Evolutionary conservation across 2,797 vertebrate genomes (phyloP).

Genomic region (Sebastolobus alascanus): DNA sequence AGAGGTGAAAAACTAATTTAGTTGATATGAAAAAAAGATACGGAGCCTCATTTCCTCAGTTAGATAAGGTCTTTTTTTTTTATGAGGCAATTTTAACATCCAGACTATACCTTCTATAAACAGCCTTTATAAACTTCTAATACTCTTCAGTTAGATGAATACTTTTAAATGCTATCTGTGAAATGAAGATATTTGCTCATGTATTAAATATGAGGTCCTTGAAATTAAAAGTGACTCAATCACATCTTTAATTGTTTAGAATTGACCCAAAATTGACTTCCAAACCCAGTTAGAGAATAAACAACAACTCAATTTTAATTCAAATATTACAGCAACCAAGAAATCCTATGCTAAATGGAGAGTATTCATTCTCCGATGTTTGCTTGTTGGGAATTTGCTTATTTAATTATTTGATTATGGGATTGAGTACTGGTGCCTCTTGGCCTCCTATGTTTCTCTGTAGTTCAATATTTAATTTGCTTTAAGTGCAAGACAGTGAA

Average conservation of each 20-base stretch:
- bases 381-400: conserved; percentile 9
- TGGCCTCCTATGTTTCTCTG: conserved; percentile 10
- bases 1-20: conserved; percentile 77
- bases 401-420: conserved; percentile 14
- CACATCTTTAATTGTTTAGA: neutral
- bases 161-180: conserved; percentile 23
- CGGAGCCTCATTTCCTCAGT: conserved; percentile 70
- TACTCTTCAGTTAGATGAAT: conserved; percentile 14
- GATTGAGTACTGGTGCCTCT: neutral
- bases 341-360: conserved; percentile 15
- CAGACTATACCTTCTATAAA: conserved; percentile 45
- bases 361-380: conserved; percentile 12
- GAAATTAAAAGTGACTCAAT: conserved; percentile 12
- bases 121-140: conserved; percentile 33
- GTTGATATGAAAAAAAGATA: conserved; percentile 67
- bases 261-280: conserved; percentile 31
- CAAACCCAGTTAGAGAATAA: conserved; percentile 33
- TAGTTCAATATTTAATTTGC: conserved; percentile 44
- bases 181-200: conserved; percentile 18
- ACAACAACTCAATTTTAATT: conserved; percentile 15
- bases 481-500: conserved; percentile 37
- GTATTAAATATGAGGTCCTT: conserved; percentile 37
- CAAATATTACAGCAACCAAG: conserved; percentile 9
- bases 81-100: conserved; percentile 54
- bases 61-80: conserved; percentile 65